These are phyloP conservation scores for Carassius auratus DNA, from an alignment of 2,113 vertebrate genomes.

Conservation along the genomic window DNA sequence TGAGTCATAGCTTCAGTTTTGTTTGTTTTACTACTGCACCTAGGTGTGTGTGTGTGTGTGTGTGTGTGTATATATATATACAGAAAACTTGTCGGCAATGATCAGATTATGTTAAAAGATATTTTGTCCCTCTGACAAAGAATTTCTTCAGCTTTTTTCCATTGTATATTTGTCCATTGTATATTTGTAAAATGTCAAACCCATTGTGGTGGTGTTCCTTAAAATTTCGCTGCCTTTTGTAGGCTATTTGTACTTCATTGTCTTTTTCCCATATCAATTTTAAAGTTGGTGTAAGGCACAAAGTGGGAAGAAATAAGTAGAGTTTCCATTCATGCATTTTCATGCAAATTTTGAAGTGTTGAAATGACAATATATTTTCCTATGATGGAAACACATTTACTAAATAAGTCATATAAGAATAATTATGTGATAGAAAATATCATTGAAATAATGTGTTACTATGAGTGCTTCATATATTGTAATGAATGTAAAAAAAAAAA, in stretches of 20 bases:
- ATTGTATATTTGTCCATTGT: not conserved
- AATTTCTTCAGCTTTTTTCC: not conserved
- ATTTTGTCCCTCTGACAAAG: not conserved
- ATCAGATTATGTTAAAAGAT: not conserved
- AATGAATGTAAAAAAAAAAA: not conserved
- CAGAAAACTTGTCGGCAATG: not conserved
- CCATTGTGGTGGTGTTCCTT: conserved; percentile 3
- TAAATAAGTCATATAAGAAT: not conserved
- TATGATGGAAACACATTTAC: not conserved
- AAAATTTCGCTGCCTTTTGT: not conserved
- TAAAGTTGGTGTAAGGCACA: not conserved
- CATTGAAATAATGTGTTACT: not conserved
- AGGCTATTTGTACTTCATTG: not conserved
- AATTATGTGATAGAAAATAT: not conserved
- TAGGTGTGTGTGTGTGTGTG: not conserved
- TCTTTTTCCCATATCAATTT: not conserved
- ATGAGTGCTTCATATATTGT: not conserved
- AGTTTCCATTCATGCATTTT: not conserved
- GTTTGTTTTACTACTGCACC: not conserved
- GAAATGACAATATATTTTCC: not conserved
- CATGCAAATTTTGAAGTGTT: not conserved
- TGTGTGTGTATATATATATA: too few relatives aligned
- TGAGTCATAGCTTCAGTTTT: conserved; percentile 23
- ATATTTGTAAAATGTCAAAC: not conserved
- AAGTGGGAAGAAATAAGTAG: not conserved